phyloP scores from a whole-genome alignment of 2,797 vertebrate genomes.

The Macropodus opercularis region DNA sequence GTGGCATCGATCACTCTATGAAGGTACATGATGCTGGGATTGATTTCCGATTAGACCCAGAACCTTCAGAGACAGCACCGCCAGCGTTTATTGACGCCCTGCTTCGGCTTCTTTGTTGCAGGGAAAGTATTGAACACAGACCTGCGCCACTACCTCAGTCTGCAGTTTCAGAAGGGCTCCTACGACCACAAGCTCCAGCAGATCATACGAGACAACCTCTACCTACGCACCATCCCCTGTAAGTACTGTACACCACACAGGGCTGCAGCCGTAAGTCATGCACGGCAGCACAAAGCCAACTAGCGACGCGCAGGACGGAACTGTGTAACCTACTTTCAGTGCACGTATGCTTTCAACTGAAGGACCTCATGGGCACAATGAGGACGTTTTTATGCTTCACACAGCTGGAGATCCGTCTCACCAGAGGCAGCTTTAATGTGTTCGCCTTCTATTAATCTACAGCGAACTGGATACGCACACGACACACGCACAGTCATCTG shows the following conservation, averaged over 20 bases:
- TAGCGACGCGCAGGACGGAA: neutral
- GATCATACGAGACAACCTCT: conserved; percentile 98
- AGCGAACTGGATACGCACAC: conserved; percentile 5
- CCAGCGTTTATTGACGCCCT: conserved; percentile 44
- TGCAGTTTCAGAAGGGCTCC: conserved; percentile 99
- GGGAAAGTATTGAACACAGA: conserved; percentile 99
- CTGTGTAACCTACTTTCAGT: conserved; percentile 27
- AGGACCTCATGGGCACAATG: conserved; percentile 28
- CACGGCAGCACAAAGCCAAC: conserved; percentile 1
- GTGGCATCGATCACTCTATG: conserved; percentile 27
- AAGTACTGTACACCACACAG: conserved; percentile 77
- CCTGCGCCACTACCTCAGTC: conserved; percentile 97
- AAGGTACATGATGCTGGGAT: conserved; percentile 28
- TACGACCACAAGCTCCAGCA: conserved; percentile 98
- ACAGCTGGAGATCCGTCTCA: conserved; percentile 30
- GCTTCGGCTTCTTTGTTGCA: conserved; percentile 70
- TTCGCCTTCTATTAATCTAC: conserved; percentile 2
- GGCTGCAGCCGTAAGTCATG: neutral
- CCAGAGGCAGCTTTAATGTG: conserved; percentile 6
- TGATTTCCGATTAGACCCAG: conserved; percentile 35
- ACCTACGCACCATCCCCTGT: conserved; percentile 99
- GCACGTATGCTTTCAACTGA: conserved; percentile 34
- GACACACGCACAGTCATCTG: conserved; percentile 9
- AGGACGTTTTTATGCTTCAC: conserved; percentile 7
- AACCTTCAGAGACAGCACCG: conserved; percentile 10